phyloP scores from a whole-genome alignment of 2,888 invertebrate genomes.

The Ischnus inquisitorius region DNA sequence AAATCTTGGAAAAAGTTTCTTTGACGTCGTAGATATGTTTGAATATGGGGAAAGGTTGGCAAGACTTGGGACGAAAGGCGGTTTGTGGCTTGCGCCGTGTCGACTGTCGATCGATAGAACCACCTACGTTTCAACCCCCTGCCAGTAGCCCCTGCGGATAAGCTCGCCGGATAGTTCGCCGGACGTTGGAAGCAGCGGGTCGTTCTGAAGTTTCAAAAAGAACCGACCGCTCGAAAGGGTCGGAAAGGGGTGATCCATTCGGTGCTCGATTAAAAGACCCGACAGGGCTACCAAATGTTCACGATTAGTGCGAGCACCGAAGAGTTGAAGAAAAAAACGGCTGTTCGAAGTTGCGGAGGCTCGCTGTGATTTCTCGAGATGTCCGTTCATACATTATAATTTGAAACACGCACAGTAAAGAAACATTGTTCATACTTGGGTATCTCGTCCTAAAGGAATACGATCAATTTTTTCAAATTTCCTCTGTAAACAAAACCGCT shows the following conservation, averaged over 20 bases:
- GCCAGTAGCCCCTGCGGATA: constrained; percentile 33
- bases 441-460: neutral
- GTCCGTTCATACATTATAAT: neutral
- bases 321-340: neutral
- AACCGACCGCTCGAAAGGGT: neutral
- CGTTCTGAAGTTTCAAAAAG: constrained; percentile 3
- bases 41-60: constrained; percentile 15
- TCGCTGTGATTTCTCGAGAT: neutral
- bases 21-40: constrained; percentile 10
- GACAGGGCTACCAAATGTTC: constrained; percentile 12
- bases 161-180: constrained; percentile 46
- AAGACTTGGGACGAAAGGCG: constrained; percentile 14
- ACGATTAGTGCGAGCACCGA: neutral
- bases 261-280: constrained; percentile 6
- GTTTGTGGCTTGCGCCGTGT: neutral
- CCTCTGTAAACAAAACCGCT: neutral
- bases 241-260: neutral
- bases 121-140: constrained; percentile 35
- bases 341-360: neutral
- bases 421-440: too few relatives aligned
- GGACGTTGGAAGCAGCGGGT: constrained; percentile 48
- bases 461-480: neutral
- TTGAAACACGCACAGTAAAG: neutral
- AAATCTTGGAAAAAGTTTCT: neutral
- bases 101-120: constrained; percentile 55